These are phyloP conservation scores for Apostichopus leukothele DNA, from an alignment of 53 echinoderm and acorn worm genomes.

Conservation along the genomic window DNA sequence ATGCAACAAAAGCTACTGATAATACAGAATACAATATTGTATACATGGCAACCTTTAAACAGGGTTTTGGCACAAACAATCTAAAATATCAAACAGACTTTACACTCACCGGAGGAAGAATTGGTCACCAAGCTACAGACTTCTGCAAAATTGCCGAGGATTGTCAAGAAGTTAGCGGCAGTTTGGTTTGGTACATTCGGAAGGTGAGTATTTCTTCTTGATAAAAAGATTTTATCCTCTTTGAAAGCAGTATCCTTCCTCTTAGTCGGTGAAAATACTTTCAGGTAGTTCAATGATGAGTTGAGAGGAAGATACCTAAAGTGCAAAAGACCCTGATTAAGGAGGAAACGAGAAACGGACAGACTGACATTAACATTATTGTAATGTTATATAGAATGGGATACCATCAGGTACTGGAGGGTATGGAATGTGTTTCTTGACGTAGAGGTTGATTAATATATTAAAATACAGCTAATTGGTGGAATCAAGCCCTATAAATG, in stretches of 20 bases:
- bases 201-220: not conserved
- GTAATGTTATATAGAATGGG: too few species aligned
- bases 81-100: not conserved
- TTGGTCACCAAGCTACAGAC: conserved; percentile 83
- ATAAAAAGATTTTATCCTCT: conserved; percentile 11
- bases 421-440: too few species aligned
- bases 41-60: too few species aligned
- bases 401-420: too few species aligned
- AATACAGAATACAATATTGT: too few species aligned
- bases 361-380: too few species aligned
- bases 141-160: conserved; percentile 59
- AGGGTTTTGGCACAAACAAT: not conserved
- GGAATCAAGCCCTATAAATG: too few species aligned
- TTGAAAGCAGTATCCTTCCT: conserved; percentile 29
- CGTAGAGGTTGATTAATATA: too few species aligned
- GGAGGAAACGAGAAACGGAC: not conserved
- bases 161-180: not conserved
- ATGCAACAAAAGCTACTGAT: too few species aligned
- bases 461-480: too few species aligned
- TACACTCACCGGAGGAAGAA: conserved; percentile 52
- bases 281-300: conserved; percentile 54
- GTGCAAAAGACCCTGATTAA: conserved; percentile 69
- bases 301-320: conserved; percentile 71
- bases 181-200: not conserved
- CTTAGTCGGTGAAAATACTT: conserved; percentile 67